phyloP scores from a whole-genome alignment of 2,888 invertebrate genomes.

The Chrysolina americana region DNA sequence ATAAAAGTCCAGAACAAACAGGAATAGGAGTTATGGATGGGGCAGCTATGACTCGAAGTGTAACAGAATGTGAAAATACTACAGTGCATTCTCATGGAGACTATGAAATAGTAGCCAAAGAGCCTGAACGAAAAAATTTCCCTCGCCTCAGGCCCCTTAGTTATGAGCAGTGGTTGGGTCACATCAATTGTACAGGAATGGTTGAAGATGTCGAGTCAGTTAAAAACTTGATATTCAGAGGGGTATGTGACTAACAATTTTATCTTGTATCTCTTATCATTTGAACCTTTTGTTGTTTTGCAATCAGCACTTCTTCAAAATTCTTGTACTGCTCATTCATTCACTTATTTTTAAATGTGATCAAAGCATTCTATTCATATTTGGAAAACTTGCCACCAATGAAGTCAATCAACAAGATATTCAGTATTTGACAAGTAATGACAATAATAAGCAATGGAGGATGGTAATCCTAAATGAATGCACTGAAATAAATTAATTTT shows the following conservation, averaged over 20 bases:
- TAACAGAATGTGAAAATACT: constrained; percentile 69
- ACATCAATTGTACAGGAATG: constrained; percentile 85
- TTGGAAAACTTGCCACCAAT: too few relatives aligned
- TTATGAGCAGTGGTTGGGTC: constrained; percentile 85
- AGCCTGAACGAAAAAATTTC: constrained; percentile 78
- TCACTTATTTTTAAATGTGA: too few relatives aligned
- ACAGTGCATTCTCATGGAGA: constrained; percentile 76
- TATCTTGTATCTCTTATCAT: too few relatives aligned
- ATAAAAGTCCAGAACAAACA: constrained; percentile 76
- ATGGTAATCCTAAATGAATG: too few relatives aligned
- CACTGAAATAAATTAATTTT: too few relatives aligned
- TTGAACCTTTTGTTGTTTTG: constrained; percentile 2
- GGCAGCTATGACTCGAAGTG: constrained; percentile 75
- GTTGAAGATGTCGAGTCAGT: constrained; percentile 84
- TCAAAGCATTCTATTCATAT: too few relatives aligned
- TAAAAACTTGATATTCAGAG: constrained; percentile 91
- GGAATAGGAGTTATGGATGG: constrained; percentile 77
- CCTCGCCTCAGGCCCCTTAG: constrained; percentile 82
- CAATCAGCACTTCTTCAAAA: too few relatives aligned
- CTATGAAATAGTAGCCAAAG: constrained; percentile 80
- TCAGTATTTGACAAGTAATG: too few relatives aligned
- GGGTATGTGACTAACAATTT: constrained; percentile 74
- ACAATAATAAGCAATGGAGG: too few relatives aligned
- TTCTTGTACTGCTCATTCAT: too few relatives aligned
- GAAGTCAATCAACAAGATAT: too few relatives aligned